Percentiles rank a stretch among this genome's conserved stretches.
These are phyloP conservation scores for Bradypus variegatus DNA, from an alignment of 2,797 vertebrate genomes.

Conservation along the genomic window DNA sequence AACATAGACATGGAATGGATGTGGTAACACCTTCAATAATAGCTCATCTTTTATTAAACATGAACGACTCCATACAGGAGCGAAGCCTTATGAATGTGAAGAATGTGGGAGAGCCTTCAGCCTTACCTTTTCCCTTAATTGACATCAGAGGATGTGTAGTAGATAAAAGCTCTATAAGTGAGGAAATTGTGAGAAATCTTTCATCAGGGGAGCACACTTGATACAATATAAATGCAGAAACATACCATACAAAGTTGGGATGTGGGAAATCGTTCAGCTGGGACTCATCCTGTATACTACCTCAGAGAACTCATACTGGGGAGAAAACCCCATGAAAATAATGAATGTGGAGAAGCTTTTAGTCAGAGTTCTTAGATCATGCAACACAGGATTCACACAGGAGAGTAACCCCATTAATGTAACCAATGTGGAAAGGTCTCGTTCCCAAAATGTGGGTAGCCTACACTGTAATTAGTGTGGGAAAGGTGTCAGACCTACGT, in stretches of 20 bases:
- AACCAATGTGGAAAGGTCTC: background rate
- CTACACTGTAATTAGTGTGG: background rate
- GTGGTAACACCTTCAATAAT: background rate
- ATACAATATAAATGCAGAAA: background rate
- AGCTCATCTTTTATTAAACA: background rate
- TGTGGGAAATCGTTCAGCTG: background rate
- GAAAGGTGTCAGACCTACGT: background rate
- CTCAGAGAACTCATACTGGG: background rate
- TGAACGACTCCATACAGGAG: no score
- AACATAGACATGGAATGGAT: no score
- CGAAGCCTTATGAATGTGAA: no score
- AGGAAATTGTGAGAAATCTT: background rate
- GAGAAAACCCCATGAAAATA: background rate
- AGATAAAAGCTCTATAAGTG: background rate
- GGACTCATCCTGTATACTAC: background rate
- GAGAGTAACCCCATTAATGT: background rate
- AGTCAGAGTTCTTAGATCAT: background rate
- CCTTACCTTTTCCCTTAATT: no score
- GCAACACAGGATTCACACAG: background rate
- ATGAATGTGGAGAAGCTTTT: background rate
- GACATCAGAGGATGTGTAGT: background rate
- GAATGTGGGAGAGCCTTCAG: no score
- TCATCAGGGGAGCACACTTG: background rate
- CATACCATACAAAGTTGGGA: background rate
- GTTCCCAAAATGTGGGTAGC: background rate